These are phyloP conservation scores for Amblyteles armatorius DNA, from an alignment of 2,888 invertebrate species.

Conservation along the genomic window DNA sequence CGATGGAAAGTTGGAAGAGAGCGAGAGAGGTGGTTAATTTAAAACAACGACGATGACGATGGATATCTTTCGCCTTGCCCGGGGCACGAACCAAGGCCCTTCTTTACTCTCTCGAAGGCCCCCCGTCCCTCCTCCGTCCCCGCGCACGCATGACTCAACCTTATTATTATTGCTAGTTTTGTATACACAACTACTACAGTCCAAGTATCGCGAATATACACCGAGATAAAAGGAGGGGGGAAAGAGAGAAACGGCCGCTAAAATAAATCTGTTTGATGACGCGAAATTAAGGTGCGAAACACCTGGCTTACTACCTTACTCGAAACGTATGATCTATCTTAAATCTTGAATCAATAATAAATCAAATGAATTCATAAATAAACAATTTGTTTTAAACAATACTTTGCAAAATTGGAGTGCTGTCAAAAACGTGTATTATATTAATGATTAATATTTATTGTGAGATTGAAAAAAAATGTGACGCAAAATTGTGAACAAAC, in stretches of 20 bases:
- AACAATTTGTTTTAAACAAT: no score
- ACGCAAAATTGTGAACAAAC: background rate
- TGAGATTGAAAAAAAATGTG: no score
- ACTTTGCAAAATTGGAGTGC: no score
- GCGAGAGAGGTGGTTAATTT: slow-evolving; percentile 51
- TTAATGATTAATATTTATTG: no score
- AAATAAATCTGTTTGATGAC: slow-evolving; percentile 13
- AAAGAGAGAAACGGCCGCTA: background rate
- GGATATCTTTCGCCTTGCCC: slow-evolving; percentile 81
- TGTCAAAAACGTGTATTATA: no score
- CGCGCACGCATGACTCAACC: slow-evolving; percentile 80
- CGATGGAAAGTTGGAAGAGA: slow-evolving; percentile 27
- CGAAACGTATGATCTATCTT: no score
- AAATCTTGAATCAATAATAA: background rate
- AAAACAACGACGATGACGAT: slow-evolving; percentile 61
- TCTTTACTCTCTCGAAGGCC: slow-evolving; percentile 80
- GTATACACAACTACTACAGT: slow-evolving; percentile 62
- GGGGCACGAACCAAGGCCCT: slow-evolving; percentile 83
- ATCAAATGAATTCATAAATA: background rate
- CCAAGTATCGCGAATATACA: slow-evolving; percentile 16
- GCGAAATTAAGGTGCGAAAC: background rate
- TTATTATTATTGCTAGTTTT: slow-evolving; percentile 80
- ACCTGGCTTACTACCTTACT: no score
- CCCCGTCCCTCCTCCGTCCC: slow-evolving; percentile 43
- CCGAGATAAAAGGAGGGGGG: background rate